These are phyloP conservation scores for Trachymyrmex septentrionalis DNA, from an alignment of 1,140 invertebrate genomes.

Conservation along the genomic window DNA sequence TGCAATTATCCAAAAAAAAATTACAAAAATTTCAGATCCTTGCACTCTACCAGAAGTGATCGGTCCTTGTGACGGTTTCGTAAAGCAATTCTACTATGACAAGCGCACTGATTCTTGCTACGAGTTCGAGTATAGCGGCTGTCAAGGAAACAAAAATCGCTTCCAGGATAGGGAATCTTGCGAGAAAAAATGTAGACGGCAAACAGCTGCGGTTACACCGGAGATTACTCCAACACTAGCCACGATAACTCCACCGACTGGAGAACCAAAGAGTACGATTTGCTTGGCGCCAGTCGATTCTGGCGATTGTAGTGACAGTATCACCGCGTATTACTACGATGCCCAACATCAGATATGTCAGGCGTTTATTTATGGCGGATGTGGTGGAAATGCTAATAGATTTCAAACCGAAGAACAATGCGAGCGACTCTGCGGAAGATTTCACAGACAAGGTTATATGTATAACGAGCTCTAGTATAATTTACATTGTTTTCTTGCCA, in stretches of 20 bases:
- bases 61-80: constrained; percentile 91
- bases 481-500: background rate
- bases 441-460: constrained; percentile 89
- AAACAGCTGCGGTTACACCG: constrained; percentile 54
- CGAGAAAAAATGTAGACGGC: constrained; percentile 80
- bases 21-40: constrained; percentile 86
- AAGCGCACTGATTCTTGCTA: constrained; percentile 88
- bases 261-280: constrained; percentile 82
- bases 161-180: constrained; percentile 87
- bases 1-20: background rate
- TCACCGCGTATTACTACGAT: constrained; percentile 93
- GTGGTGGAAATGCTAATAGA: constrained; percentile 94
- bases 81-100: constrained; percentile 93
- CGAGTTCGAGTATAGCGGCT: constrained; percentile 90
- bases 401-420: constrained; percentile 94
- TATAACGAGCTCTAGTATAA: background rate
- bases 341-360: constrained; percentile 87
- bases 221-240: constrained; percentile 15
- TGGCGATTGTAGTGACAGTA: constrained; percentile 90
- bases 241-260: background rate
- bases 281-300: constrained; percentile 89
- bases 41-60: constrained; percentile 91
- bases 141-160: constrained; percentile 91
- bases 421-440: constrained; percentile 92
- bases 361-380: constrained; percentile 93